These are phyloP conservation scores for Gymnobelideus leadbeateri DNA, from an alignment of 2,113 vertebrate species.

Conservation along the genomic window DNA sequence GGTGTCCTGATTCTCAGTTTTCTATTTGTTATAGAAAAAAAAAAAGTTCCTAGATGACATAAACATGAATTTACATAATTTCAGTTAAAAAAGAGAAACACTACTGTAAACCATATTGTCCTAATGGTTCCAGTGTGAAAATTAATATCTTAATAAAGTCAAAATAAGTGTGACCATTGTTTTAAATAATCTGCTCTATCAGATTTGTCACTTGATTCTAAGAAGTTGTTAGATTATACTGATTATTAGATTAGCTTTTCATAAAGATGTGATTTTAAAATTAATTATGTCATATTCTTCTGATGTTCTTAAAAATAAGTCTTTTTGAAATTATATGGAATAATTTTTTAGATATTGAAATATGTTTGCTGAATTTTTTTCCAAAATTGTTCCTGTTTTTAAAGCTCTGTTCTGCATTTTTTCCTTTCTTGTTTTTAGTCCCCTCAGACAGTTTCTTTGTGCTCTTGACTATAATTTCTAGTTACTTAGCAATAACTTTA, in stretches of 20 bases:
- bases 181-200: neutral
- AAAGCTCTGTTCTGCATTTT: neutral
- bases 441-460: neutral
- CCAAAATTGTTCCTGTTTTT: neutral
- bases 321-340: neutral
- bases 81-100: neutral
- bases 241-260: neutral
- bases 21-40: neutral
- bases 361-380: neutral
- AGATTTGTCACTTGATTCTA: neutral
- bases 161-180: neutral
- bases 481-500: neutral
- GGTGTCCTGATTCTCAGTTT: neutral
- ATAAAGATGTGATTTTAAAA: neutral
- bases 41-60: neutral
- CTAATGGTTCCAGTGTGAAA: neutral
- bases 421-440: slow-evolving; percentile 2
- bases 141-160: neutral
- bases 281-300: neutral
- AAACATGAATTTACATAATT: neutral
- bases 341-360: neutral
- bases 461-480: neutral
- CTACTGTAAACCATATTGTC: neutral
- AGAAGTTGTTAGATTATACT: neutral
- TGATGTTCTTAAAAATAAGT: slow-evolving; percentile 21